Base-by-base conservation (phyloP, 1,140 invertebrate genomes). In the Papilio polytes region DNA sequence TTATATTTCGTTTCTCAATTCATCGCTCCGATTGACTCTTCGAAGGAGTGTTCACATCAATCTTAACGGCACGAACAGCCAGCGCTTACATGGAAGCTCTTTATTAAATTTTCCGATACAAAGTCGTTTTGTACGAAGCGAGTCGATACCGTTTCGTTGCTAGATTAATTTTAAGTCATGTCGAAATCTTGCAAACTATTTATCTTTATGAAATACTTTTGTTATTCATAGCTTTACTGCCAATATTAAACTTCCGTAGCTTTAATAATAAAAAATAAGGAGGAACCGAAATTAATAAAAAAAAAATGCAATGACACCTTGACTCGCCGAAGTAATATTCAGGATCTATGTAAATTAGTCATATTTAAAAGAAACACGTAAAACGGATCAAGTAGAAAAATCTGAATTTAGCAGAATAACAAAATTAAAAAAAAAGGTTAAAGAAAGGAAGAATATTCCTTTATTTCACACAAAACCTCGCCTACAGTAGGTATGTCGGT, bases 111-210 rank as follows among this genome's bases (percentile, higher is more conserved):
- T 85, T 84, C 83, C 80, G 81, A 83, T 78, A 81, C 84, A 82
- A 79, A 83, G 81, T 81, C 80, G 83, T 83, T 86, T 81, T 86
- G 85, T 89, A 88, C 84, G 74, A 51, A 76, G 46, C 85, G 79
- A 83, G 77, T 86, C 81, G 84, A 80, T 85, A 78, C 72, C 84
- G 85, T 83, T 85, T 85, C 87, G 82, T 84, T 81, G 86, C 74
- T 78, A 87, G 87, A 90, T 91, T 90, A 91, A 91, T 92, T 89
- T 90, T 86, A 88, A 88, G 85, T 88, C 87, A 85, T 84, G 89
- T 91, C 90, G 87, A 90, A 90, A 87, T 85, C 83, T 88, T 72
- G 82, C 80, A 84, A 82, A 81, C 81, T 87, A 76, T 74, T 74
- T 51, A 48, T 76, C 46, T 31, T n/a, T 73, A 20, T 41, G 1